Base-by-base conservation (phyloP, 2,113 vertebrate species). In the Ptilonorhynchus violaceus region DNA sequence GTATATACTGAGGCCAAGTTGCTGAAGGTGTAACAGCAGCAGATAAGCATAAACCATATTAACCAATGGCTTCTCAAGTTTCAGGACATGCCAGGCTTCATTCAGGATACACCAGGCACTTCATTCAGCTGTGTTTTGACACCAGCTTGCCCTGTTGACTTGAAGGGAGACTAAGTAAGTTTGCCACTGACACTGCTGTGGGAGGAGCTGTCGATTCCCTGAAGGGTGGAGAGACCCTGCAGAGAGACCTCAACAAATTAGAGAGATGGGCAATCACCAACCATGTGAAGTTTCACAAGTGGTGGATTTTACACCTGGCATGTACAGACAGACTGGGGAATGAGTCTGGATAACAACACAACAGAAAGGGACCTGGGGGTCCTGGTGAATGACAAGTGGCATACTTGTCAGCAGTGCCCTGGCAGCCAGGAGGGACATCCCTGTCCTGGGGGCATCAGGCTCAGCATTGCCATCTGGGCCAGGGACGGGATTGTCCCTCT, bases 401-500 rank as follows among this genome's bases (percentile, higher is more conserved):
- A 23, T 5, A 6, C 3, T 15, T 67, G 15, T 2, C 69, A 75
- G 28, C 15, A 82, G 33, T 46, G 33, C 6, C 78, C 39, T 53
- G 20, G n/a, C 10, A 75, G 13, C 39, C 39, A 60, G n/a, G 13
- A 75, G n/a, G 33, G 30, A 30, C 39, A 55, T 47, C 46, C 13
- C 13, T 82, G 53, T 47, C 39, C 69, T 60, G 55, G n/a, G 15
- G 10, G 3, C 33, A 47, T 7, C 70, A 41, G n/a, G 30, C 9
- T 2, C 46, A 75, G 9, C 39, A 35, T 3, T 0, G 0, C 4
- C 15, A 18, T 13, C 6, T 0, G 0, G n/a, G 46, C 9, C 17
- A 18, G 20, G 39, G n/a, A 60, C 24, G 14, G 44, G 20, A 75
- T 47, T 75, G 53, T 75, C 16, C 46, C 0, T 0, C 39, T 21